Evolutionary conservation across 2,797 vertebrate species (phyloP).

Genomic region (Tolypeutes matacus): DNA sequence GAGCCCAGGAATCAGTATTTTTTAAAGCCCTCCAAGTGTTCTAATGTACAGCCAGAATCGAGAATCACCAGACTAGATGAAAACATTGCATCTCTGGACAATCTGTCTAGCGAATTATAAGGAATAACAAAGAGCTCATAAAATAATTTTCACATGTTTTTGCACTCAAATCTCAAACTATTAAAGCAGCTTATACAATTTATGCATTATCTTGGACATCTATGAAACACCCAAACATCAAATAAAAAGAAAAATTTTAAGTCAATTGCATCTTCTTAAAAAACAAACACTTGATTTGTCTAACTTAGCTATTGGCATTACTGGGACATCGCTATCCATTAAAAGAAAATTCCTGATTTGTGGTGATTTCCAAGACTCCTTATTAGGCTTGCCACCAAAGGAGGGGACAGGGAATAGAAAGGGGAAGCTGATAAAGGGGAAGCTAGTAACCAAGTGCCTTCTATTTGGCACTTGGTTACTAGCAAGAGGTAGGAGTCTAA

Average conservation of each 20-base stretch:
- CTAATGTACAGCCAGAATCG: neutral
- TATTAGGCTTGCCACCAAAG: neutral
- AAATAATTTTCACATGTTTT: slow-evolving; percentile 47
- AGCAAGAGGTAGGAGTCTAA: neutral
- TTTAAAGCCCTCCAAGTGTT: slow-evolving; percentile 29
- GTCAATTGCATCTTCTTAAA: neutral
- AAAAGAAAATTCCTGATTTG: slow-evolving; percentile 47
- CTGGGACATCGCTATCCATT: neutral
- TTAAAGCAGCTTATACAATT: slow-evolving; percentile 9
- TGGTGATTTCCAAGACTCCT: slow-evolving; percentile 5
- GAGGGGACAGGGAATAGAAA: neutral
- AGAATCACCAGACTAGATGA: neutral
- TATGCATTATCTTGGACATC: slow-evolving; percentile 37
- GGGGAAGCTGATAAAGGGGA: neutral
- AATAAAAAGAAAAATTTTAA: slow-evolving; percentile 51
- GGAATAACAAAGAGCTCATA: neutral
- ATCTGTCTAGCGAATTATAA: slow-evolving; percentile 20
- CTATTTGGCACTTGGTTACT: slow-evolving; percentile 40
- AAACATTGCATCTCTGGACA: neutral
- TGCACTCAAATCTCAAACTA: slow-evolving; percentile 14
- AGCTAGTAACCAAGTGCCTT: too few relatives aligned
- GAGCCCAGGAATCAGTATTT: neutral
- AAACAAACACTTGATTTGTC: neutral
- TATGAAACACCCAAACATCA: neutral
- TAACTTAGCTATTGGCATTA: neutral